phyloP scores from a whole-genome alignment of 1,140 invertebrate species.

The Drosophila navojoa region DNA sequence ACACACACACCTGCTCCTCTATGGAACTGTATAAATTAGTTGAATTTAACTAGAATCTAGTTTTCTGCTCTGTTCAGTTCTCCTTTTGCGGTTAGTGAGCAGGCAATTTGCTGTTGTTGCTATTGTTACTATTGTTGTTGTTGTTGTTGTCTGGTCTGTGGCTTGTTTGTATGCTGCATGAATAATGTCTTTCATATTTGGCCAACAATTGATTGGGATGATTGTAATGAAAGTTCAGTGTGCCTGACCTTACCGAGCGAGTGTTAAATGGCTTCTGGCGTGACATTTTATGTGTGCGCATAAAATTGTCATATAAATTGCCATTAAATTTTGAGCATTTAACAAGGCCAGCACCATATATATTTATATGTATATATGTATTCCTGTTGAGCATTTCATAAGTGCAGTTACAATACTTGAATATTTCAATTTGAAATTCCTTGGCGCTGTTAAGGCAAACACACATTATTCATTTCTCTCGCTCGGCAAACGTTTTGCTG shows the following conservation, averaged over 20 bases:
- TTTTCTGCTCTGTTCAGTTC: neutral
- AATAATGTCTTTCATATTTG: conserved; percentile 18
- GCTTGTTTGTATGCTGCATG: conserved; percentile 14
- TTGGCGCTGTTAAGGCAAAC: conserved; percentile 6
- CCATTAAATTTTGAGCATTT: conserved; percentile 13
- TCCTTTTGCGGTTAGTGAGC: neutral
- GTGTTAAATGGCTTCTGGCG: conserved; percentile 17
- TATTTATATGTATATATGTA: neutral
- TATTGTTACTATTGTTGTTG: conserved; percentile 26
- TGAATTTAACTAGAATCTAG: conserved; percentile 19
- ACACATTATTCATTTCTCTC: conserved; percentile 21
- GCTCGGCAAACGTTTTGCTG: neutral
- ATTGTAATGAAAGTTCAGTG: conserved; percentile 21
- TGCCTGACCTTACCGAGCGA: neutral
- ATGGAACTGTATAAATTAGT: conserved; percentile 30
- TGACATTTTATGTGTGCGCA: neutral
- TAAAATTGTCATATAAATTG: conserved; percentile 22
- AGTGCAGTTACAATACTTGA: conserved; percentile 2
- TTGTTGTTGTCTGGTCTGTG: neutral
- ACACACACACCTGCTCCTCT: neutral
- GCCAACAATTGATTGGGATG: conserved; percentile 36
- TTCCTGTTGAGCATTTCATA: conserved; percentile 5
- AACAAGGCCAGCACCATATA: neutral
- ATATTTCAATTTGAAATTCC: conserved; percentile 24
- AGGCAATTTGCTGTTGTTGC: conserved; percentile 6